Base-by-base conservation (phyloP, 2,888 invertebrate species). In the Danaus chrysippus region DNA sequence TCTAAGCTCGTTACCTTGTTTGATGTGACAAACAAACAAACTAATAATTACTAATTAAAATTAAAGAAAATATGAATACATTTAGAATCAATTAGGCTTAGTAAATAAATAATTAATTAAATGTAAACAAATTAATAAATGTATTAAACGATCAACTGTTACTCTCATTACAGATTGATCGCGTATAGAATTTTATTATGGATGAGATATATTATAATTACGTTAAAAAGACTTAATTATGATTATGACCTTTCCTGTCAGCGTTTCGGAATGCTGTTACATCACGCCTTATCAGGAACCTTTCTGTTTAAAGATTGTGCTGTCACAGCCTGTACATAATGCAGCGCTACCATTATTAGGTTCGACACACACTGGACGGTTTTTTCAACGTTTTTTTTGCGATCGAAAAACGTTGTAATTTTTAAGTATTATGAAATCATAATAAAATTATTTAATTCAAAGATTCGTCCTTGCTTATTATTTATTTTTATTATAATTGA, bases 201-300 rank as follows among this genome's bases (percentile, higher is more conserved):
- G 64, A 19, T n/a, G 19, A 61, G 69, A 69, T 70, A 69, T 65
- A 66, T 63, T 63, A 57, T 67, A 70, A 72, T 71, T 68, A 69
- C 65, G 64, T 63, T 64, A 56, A 61, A 65, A 66, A 54, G 61
- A 64, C 62, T 65, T 71, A 69, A 73, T 68, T 66, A 57, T 62
- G 23, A 61, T 64, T 58, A 59, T 65, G 71, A 69, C 73, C 73
- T 72, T 71, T 66, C 65, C 65, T 66, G 71, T 73, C 73, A 65
- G 63, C 63, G 66, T 54, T 57, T 58, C 66, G 71, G 71, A 68
- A 71, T 70, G 71, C 68, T 63, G 69, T 78, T 77, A 78, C 76
- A 74, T 80, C 78, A 77, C 73, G 74, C 67, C 70, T 78, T 83
- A 82, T 83, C 82, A 73, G 61, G 71, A 72, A 73, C 74, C 80